phyloP scores from a whole-genome alignment of 2,113 vertebrate genomes.

The Phylloscopus trochilus region DNA sequence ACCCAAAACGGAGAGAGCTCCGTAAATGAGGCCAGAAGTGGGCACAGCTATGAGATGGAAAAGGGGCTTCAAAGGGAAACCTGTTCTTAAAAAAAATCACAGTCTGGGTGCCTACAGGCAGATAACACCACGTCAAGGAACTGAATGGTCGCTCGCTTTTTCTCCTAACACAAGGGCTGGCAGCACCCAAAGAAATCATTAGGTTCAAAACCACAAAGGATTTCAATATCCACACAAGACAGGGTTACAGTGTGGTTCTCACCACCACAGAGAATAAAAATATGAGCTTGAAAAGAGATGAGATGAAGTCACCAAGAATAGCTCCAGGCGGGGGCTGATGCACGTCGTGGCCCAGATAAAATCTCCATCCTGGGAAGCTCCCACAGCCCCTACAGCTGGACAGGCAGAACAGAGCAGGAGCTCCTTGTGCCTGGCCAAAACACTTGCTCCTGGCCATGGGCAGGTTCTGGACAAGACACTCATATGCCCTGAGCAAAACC shows the following conservation, averaged over 20 bases:
- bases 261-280: conserved; percentile 23
- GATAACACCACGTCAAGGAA: rapidly evolving
- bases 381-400: rapidly evolving
- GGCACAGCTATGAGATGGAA: neutral
- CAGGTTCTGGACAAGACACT: neutral
- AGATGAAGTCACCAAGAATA: conserved; percentile 47
- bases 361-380: neutral
- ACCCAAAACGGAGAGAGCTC: neutral
- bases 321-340: conserved; percentile 22
- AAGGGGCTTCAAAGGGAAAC: neutral
- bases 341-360: neutral
- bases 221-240: neutral
- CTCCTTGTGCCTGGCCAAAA: neutral
- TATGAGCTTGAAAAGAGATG: neutral
- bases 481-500: neutral
- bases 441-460: rapidly evolving
- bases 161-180: neutral
- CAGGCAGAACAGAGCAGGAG: neutral
- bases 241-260: neutral
- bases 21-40: neutral
- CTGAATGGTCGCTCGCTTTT: rapidly evolving
- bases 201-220: neutral
- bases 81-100: neutral
- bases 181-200: neutral
- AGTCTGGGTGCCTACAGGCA: neutral